These are phyloP conservation scores for Platycheirus albimanus DNA, from an alignment of 2,888 invertebrate genomes.

Conservation along the genomic window DNA sequence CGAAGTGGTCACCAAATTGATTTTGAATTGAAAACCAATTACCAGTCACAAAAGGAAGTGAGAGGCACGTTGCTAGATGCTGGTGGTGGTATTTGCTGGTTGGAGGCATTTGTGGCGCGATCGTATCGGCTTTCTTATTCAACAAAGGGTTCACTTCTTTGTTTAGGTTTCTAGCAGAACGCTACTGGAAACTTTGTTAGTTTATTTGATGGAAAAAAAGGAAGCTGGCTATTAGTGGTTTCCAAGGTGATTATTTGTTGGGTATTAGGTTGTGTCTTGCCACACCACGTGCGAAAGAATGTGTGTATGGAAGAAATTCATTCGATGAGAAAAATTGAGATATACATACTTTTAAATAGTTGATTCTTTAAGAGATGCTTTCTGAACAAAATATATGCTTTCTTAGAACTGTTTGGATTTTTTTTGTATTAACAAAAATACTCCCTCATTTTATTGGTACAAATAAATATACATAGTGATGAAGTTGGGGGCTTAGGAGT, in stretches of 20 bases:
- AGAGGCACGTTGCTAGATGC: constrained; percentile 9
- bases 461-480: too few species aligned
- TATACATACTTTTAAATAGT: too few species aligned
- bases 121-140: constrained; percentile 34
- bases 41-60: constrained; percentile 50
- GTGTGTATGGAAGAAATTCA: too few species aligned
- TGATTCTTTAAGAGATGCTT: too few species aligned
- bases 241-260: constrained; percentile 55
- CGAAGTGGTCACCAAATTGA: constrained; percentile 70
- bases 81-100: constrained; percentile 18
- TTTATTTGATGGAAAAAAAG: constrained; percentile 30
- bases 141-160: constrained; percentile 5
- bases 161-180: constrained; percentile 25
- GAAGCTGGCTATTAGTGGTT: constrained; percentile 63
- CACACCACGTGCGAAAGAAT: not conserved
- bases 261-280: not conserved
- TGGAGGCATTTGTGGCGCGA: constrained; percentile 35
- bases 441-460: too few species aligned
- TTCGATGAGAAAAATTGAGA: too few species aligned
- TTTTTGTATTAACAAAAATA: too few species aligned
- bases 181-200: constrained; percentile 51
- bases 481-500: too few species aligned
- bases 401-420: too few species aligned
- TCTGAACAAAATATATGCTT: too few species aligned
- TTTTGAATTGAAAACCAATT: constrained; percentile 69